phyloP scores from a whole-genome alignment of 2,888 invertebrate species.

The Sycophila texana region DNA sequence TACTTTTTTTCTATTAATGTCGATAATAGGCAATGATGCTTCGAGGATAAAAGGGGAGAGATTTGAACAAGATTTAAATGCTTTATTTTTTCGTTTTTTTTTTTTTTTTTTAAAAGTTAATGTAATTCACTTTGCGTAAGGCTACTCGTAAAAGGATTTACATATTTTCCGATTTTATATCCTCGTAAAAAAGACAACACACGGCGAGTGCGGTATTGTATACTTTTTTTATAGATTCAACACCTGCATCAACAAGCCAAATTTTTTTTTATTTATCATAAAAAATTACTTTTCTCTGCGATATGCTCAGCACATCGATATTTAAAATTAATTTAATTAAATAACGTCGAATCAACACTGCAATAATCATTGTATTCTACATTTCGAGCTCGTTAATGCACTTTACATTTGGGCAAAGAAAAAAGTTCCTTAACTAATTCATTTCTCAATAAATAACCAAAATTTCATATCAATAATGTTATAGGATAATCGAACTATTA shows the following conservation, averaged over 20 bases:
- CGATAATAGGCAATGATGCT: too few species aligned
- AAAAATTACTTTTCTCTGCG: not conserved
- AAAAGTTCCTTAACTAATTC: too few species aligned
- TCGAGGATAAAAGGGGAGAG: not conserved
- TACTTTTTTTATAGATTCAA: conserved; percentile 27
- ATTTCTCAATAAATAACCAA: too few species aligned
- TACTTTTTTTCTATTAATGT: not conserved
- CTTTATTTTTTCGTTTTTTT: too few species aligned
- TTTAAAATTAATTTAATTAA: not conserved
- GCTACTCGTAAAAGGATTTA: conserved; percentile 22
- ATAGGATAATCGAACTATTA: too few species aligned
- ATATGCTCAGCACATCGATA: not conserved
- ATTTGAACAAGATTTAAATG: not conserved
- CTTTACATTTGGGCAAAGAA: too few species aligned
- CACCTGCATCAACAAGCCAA: not conserved
- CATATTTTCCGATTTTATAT: conserved; percentile 26
- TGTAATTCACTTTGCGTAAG: not conserved
- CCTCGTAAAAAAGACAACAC: conserved; percentile 25
- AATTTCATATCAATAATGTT: too few species aligned
- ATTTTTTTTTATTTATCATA: not conserved
- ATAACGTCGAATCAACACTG: too few species aligned
- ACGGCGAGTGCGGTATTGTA: not conserved
- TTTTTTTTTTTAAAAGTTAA: not conserved
- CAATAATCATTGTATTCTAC: too few species aligned
- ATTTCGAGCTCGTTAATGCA: too few species aligned